Conservation (phyloP, 2,797 vertebrate genomes). For the Alcedo atthis region DNA sequence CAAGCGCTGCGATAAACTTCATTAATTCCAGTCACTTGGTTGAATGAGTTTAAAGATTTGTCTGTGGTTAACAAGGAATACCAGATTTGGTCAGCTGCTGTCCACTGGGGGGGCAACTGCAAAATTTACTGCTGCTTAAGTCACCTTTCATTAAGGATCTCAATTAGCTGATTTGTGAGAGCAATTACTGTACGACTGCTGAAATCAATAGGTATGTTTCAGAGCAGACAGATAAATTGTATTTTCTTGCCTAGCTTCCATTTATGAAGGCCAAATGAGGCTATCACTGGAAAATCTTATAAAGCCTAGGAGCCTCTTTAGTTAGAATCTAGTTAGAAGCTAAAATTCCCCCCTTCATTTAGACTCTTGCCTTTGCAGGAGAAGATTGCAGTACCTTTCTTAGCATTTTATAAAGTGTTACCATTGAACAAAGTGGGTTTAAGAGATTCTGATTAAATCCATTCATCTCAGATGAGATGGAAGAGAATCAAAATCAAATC, state of each 20-base stretch:
- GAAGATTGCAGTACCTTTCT: neutral
- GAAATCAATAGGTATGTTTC: slow-evolving; percentile 35
- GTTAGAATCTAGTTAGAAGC: slow-evolving; percentile 2
- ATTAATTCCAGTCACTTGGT: neutral
- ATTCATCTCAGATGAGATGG: slow-evolving; percentile 11
- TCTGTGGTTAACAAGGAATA: neutral
- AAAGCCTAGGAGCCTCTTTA: neutral
- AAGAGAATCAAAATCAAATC: slow-evolving; percentile 3
- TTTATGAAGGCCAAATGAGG: slow-evolving; percentile 12
- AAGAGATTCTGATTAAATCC: slow-evolving; percentile 33
- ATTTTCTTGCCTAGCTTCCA: slow-evolving; percentile 6
- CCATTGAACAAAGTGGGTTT: neutral
- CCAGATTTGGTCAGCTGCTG: neutral
- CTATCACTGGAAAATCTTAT: slow-evolving; percentile 10
- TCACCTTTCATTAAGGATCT: slow-evolving; percentile 36
- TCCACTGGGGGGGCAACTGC: neutral
- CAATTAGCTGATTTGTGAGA: slow-evolving; percentile 26
- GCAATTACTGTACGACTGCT: neutral
- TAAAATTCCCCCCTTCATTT: neutral
- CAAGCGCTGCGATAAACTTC: neutral
- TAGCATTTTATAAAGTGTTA: neutral
- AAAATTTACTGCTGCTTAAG: neutral
- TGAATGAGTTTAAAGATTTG: neutral
- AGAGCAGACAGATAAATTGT: neutral
- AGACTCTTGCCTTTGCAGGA: neutral